These are phyloP conservation scores for Aspidapion aeneum DNA, from an alignment of 2,888 invertebrate species.

Conservation along the genomic window DNA sequence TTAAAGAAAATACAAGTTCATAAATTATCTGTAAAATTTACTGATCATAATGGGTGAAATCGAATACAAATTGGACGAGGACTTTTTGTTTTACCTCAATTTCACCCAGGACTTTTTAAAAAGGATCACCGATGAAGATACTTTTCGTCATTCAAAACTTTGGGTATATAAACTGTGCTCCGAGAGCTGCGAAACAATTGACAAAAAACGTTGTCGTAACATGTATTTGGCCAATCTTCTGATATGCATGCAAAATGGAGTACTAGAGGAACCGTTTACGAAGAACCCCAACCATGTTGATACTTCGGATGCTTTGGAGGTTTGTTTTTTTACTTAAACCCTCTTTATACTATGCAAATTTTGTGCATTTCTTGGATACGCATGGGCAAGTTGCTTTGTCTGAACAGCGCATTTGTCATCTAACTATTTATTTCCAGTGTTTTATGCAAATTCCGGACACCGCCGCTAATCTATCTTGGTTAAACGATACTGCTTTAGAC, in stretches of 20 bases:
- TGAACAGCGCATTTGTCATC: no score
- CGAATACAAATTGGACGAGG: slow-evolving; percentile 47
- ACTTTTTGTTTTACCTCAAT: slow-evolving; percentile 48
- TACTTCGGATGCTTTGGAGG: slow-evolving; percentile 40
- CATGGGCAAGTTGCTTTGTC: no score
- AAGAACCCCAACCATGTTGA: slow-evolving; percentile 42
- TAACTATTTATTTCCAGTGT: slow-evolving; percentile 13
- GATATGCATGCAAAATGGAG: slow-evolving; percentile 46
- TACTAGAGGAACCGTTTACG: slow-evolving; percentile 43
- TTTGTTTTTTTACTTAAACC: no score
- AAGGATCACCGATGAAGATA: slow-evolving; percentile 31
- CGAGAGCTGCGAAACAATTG: slow-evolving; percentile 37
- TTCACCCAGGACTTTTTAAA: slow-evolving; percentile 40
- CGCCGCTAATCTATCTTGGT: slow-evolving; percentile 37
- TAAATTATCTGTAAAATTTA: no score
- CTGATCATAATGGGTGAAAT: no score
- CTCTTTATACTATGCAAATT: no score
- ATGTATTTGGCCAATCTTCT: slow-evolving; percentile 48
- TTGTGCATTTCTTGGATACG: no score
- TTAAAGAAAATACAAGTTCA: no score
- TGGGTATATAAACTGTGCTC: slow-evolving; percentile 48
- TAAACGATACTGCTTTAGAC: slow-evolving; percentile 36
- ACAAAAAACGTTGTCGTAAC: slow-evolving; percentile 47
- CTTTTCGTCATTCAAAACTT: slow-evolving; percentile 34
- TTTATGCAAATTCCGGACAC: slow-evolving; percentile 18